Conservation (phyloP, 2,113 vertebrate species). For the Mastomys coucha region DNA sequence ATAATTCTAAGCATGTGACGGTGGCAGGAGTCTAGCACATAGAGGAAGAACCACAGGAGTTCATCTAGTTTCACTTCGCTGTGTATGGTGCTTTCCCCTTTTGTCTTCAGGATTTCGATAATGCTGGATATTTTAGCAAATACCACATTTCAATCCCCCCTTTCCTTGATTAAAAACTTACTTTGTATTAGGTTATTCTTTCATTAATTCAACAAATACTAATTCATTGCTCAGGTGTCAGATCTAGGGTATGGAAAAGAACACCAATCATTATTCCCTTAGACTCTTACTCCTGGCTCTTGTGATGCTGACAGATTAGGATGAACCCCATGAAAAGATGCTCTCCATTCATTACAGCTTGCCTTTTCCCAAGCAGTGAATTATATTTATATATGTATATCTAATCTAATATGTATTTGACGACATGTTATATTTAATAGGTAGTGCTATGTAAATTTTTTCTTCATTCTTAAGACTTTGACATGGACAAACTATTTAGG, state of each 20-base stretch:
- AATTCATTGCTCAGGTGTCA: not conserved
- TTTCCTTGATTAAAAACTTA: too few species aligned
- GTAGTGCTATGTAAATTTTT: not conserved
- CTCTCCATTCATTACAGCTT: not conserved
- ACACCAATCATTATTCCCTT: too few species aligned
- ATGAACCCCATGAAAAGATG: not conserved
- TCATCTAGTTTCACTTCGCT: too few species aligned
- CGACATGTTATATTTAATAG: not conserved
- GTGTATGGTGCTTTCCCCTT: not conserved
- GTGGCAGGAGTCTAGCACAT: not conserved
- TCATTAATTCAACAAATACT: not conserved
- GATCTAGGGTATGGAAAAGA: too few species aligned
- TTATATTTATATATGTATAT: not conserved
- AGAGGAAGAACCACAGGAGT: not conserved
- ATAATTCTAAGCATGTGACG: not conserved
- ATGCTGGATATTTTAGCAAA: not conserved
- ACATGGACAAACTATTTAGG: not conserved
- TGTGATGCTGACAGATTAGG: not conserved
- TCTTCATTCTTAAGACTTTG: not conserved
- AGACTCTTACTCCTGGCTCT: not conserved
- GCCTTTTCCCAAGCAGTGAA: not conserved
- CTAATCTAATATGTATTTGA: not conserved
- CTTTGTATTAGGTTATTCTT: too few species aligned
- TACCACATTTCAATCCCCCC: not conserved
- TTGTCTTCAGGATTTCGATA: not conserved